Conservation (phyloP, 2,888 invertebrate species). For the Acrobasis suavella region DNA sequence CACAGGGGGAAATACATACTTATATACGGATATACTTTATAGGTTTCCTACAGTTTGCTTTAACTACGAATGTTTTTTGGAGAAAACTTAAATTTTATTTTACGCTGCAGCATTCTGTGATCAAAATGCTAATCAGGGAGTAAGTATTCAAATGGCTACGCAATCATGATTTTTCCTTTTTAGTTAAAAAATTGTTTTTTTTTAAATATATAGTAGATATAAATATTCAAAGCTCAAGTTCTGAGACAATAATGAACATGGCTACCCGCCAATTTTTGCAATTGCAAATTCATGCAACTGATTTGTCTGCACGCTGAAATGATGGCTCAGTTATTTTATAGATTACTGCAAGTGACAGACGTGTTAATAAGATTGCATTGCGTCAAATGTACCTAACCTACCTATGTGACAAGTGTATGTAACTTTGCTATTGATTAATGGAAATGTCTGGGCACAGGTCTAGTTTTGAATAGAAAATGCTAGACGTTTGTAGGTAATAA, state of each 20-base stretch:
- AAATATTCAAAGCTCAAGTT: no score
- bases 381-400: background rate
- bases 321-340: background rate
- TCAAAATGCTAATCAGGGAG: no score
- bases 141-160: no score
- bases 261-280: background rate
- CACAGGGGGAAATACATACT: no score
- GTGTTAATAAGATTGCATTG: slow-evolving; percentile 7
- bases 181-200: no score
- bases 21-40: no score
- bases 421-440: slow-evolving; percentile 15
- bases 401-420: background rate
- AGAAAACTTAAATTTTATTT: no score
- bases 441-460: slow-evolving; percentile 7
- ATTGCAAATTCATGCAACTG: background rate
- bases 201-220: no score
- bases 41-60: no score
- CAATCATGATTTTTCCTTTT: no score
- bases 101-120: no score
- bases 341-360: background rate
- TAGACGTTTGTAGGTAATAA: slow-evolving; percentile 15
- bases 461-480: slow-evolving; percentile 9
- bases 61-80: no score
- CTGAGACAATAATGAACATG: background rate
- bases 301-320: background rate